Evolutionary conservation across 2,888 invertebrate genomes (phyloP), one percentile per base, ranked within the genome.

Genomic region (Drosophila kanekoi): DNA sequence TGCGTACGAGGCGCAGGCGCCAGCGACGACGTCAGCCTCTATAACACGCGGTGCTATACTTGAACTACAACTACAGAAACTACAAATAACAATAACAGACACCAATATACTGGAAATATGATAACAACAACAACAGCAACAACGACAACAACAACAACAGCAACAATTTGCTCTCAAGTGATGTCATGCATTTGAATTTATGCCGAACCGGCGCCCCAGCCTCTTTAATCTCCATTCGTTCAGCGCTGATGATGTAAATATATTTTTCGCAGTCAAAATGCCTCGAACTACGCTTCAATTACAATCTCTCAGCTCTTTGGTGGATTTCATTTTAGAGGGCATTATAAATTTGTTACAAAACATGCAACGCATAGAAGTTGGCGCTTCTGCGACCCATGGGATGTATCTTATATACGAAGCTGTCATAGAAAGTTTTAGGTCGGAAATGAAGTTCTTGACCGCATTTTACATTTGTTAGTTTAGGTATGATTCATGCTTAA

Each of bases 101-200:
- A 48, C 4, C 52, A 49, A 65, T 44, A 41, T 45, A 23, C 54
- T 48, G 44, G 63, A 72, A 60, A 32, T 52, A 52, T 40, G 23
- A 40, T 40, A 40, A 62, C 53, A 48, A 43, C 16, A 32, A 35
- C 11, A 20, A n/a, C n/a, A 49, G 3, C 33, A 14, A n/a, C n/a
- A 40, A 62, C 53, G 43, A 43, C 16, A 32, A 35, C 11, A 20
- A n/a, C n/a, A 44, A 41, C 32, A 49, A 8, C 44, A 49, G 20
- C 74, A 64, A 48, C 41, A 45, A 62, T 41, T 83, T 63, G 72
- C 72, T 71, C 62, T 71, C 62, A 74, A 83, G 83, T 83, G 83
- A 83, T 83, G 83, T 83, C 83, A 83, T 86, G 44, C 83, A 71
- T 62, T 67, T 78, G 67, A 69, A 83, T 85, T 77, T 69, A 79